Evolutionary conservation across 2,113 vertebrate genomes (phyloP).

Genomic region (Gorsachius goisagi): DNA sequence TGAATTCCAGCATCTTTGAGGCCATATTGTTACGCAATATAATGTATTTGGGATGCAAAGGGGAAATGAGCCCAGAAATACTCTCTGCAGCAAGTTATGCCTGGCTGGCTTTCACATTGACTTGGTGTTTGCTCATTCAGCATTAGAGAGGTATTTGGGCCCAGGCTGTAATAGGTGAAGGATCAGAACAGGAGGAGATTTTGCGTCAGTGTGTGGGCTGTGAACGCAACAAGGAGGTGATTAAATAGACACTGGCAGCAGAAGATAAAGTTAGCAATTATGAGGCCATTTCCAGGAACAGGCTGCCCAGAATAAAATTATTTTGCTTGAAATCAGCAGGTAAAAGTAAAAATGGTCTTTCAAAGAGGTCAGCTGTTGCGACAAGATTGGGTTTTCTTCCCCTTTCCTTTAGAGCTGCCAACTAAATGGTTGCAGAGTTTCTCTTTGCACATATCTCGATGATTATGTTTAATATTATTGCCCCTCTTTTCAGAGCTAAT

Average conservation of each 20-base stretch:
- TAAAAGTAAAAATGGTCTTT: not conserved
- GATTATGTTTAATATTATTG: not conserved
- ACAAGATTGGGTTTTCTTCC: not conserved
- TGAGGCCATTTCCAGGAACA: constrained; percentile 44
- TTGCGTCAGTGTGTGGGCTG: constrained; percentile 53
- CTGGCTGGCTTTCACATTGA: constrained; percentile 39
- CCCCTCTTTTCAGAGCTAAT: not conserved
- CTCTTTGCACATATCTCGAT: not conserved
- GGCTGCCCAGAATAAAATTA: constrained; percentile 45
- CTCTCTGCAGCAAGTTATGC: constrained; percentile 8
- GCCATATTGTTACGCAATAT: not conserved
- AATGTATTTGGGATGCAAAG: not conserved
- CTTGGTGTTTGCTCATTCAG: constrained; percentile 37
- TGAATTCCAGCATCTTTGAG: not conserved
- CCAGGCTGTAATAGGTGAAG: constrained; percentile 10
- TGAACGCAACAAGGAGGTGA: constrained; percentile 40
- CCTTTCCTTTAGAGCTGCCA: not conserved
- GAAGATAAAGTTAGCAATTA: constrained; percentile 65
- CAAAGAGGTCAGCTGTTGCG: not conserved
- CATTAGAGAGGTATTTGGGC: constrained; percentile 17
- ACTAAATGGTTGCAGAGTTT: not conserved
- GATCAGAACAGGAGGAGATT: constrained; percentile 51
- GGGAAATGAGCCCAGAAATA: not conserved
- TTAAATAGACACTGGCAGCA: constrained; percentile 51
- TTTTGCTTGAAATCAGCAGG: constrained; percentile 44